These are phyloP conservation scores for Drosophila tripunctata DNA, from an alignment of 2,888 invertebrate species.

Conservation along the genomic window DNA sequence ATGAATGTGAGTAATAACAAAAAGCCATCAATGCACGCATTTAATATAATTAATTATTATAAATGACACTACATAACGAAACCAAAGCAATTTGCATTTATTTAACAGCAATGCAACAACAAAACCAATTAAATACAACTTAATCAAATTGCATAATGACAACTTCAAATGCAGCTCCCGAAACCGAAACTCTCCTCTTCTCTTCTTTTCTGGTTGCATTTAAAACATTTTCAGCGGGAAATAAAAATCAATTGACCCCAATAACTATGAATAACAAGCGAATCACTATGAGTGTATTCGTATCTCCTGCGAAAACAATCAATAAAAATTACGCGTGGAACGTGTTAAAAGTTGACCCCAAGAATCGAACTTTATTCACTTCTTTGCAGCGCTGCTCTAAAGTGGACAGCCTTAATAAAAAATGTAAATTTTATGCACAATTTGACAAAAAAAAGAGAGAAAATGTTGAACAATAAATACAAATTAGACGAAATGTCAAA, in stretches of 20 bases:
- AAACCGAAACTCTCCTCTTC: no score
- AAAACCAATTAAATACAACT: slow-evolving; percentile 73
- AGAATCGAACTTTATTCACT: not conserved
- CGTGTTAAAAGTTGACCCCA: slow-evolving; percentile 28
- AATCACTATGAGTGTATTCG: slow-evolving; percentile 7
- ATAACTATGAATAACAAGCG: slow-evolving; percentile 29
- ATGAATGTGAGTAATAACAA: no score
- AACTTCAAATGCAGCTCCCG: slow-evolving; percentile 60
- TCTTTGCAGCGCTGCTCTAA: not conserved
- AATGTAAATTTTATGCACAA: slow-evolving; percentile 75
- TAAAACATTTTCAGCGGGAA: slow-evolving; percentile 11
- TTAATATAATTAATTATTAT: slow-evolving; percentile 66
- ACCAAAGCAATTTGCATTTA: slow-evolving; percentile 63
- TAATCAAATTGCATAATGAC: slow-evolving; percentile 72
- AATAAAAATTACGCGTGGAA: slow-evolving; percentile 57
- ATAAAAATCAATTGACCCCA: slow-evolving; percentile 59
- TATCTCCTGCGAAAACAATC: slow-evolving; percentile 38
- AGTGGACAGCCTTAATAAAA: slow-evolving; percentile 59
- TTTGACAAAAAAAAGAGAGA: no score
- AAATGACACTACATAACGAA: slow-evolving; percentile 45
- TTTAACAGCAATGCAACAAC: slow-evolving; percentile 58
- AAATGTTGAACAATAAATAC: slow-evolving; percentile 71
- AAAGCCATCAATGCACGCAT: slow-evolving; percentile 39
- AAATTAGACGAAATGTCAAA: slow-evolving; percentile 70
- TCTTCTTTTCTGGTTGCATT: not conserved